A percentile compares a stretch with the other conserved stretches of the same genome.
phyloP scores from a whole-genome alignment of 2,797 vertebrate species.

The Syndactyla subalaris region DNA sequence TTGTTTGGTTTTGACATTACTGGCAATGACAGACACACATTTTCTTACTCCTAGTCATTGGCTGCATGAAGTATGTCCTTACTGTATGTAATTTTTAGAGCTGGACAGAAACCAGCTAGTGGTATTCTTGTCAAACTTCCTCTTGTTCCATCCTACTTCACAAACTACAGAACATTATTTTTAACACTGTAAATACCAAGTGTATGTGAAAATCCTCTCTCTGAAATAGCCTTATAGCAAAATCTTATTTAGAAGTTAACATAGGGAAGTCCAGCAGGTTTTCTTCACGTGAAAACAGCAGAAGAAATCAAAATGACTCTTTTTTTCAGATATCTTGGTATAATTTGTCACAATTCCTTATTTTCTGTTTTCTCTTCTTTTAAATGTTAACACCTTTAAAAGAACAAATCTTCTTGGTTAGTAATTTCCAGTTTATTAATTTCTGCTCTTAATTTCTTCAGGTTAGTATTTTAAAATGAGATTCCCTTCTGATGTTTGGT shows the following conservation, averaged over 20 bases:
- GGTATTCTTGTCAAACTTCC: conserved; percentile 38
- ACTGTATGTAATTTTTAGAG: conserved; percentile 20
- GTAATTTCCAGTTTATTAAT: background rate
- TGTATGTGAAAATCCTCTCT: conserved; percentile 8
- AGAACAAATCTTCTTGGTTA: background rate
- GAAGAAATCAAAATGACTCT: background rate
- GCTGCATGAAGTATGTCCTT: background rate
- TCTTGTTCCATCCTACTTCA: background rate
- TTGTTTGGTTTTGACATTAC: background rate
- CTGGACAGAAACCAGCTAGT: conserved; percentile 11
- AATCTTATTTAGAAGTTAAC: background rate
- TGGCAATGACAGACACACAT: background rate
- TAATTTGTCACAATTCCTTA: background rate
- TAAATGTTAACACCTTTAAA: background rate
- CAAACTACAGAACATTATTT: conserved; percentile 12
- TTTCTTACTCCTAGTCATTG: background rate
- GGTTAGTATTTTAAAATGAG: background rate
- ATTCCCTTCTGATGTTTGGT: background rate
- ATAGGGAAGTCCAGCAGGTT: background rate
- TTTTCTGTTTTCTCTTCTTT: background rate
- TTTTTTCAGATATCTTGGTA: background rate
- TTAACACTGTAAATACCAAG: conserved; percentile 16
- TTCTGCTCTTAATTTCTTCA: background rate
- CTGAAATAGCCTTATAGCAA: background rate
- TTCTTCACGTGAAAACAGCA: background rate